phyloP scores from a whole-genome alignment of 2,888 invertebrate genomes.

The Leucoptera coffeella region DNA sequence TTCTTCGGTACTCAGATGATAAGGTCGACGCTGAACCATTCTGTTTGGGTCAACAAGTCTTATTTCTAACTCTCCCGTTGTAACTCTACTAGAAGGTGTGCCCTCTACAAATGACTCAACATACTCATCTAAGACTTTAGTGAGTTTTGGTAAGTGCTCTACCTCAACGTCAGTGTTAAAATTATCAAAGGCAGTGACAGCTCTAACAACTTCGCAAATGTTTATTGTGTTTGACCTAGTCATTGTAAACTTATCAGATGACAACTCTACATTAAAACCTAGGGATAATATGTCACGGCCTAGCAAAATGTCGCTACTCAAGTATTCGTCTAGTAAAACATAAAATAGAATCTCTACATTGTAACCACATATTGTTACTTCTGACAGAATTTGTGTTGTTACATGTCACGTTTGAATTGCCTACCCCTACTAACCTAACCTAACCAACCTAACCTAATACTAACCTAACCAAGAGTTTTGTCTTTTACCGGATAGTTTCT shows the following conservation, averaged over 20 bases:
- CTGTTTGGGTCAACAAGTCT: not conserved
- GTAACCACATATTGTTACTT: not conserved
- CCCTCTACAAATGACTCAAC: not conserved
- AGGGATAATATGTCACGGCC: conserved; percentile 1
- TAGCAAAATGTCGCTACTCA: conserved; percentile 6
- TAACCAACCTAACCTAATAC: conserved; percentile 4
- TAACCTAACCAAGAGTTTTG: conserved; percentile 3
- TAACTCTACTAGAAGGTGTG: not conserved
- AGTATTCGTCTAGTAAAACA: not conserved
- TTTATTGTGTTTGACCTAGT: not conserved
- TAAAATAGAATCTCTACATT: not conserved
- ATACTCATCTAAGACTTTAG: not conserved
- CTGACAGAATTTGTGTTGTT: conserved; percentile 1
- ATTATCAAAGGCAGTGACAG: not conserved
- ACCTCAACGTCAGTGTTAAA: not conserved
- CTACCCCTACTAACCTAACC: conserved; percentile 5
- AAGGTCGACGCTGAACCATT: conserved; percentile 8
- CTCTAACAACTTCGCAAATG: not conserved
- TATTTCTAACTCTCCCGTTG: not conserved
- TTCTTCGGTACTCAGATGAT: not conserved
- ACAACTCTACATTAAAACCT: not conserved
- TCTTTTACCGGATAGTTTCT: conserved; percentile 7
- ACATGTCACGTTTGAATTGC: not conserved
- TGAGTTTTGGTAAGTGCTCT: conserved; percentile 2
- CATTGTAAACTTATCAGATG: conserved; percentile 2